phyloP scores from a whole-genome alignment of 2,888 invertebrate genomes.

The Teleogryllus oceanicus region DNA sequence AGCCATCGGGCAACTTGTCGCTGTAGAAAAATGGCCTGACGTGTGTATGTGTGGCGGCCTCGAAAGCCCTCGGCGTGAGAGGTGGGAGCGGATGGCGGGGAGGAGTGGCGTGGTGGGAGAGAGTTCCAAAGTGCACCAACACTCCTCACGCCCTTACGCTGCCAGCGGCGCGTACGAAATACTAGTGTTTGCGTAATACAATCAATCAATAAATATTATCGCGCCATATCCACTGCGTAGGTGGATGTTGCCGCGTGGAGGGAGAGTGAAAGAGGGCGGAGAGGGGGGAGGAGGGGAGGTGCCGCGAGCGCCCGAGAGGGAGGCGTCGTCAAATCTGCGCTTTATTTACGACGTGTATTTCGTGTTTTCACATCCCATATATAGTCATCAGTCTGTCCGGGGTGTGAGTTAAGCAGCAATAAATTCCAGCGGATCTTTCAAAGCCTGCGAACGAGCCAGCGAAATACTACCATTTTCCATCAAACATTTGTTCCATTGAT shows the following conservation, averaged over 20 bases:
- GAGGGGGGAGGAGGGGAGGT: background rate
- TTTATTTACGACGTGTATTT: conserved; percentile 9
- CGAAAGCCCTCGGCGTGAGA: too few relatives aligned
- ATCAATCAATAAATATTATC: conserved; percentile 18
- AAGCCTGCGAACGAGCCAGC: conserved; percentile 6
- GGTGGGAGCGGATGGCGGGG: too few relatives aligned
- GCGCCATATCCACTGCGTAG: conserved; percentile 9
- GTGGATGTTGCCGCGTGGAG: background rate
- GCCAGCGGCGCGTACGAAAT: background rate
- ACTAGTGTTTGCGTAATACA: conserved; percentile 11
- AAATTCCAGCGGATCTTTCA: conserved; percentile 18
- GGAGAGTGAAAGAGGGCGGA: background rate
- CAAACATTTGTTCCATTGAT: conserved; percentile 18
- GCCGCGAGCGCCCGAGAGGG: background rate
- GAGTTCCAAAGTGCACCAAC: too few relatives aligned
- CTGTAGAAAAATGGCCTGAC: too few relatives aligned
- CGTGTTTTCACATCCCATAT: conserved; percentile 9
- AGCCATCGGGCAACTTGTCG: too few relatives aligned
- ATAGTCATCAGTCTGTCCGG: conserved; percentile 18
- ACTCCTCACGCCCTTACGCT: too few relatives aligned
- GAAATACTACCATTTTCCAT: conserved; percentile 18
- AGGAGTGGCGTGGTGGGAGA: too few relatives aligned
- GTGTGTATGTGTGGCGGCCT: too few relatives aligned
- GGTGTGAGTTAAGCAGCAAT: conserved; percentile 18
- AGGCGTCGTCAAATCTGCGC: conserved; percentile 6